Base-by-base conservation (phyloP, 2,888 invertebrate species). In the Melieria crassipennis region DNA sequence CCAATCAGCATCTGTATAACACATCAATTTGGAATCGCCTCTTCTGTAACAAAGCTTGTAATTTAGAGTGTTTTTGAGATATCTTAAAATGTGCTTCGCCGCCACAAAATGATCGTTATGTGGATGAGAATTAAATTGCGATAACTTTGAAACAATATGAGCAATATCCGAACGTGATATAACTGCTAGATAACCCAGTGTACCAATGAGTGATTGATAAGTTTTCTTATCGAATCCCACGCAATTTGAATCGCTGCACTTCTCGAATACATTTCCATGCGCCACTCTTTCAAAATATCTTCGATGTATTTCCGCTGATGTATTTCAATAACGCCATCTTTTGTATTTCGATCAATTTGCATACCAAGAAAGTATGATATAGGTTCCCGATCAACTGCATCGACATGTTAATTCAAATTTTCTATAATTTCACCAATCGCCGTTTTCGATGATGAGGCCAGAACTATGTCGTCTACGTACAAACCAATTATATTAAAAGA, bases 1-100 rank as follows among this genome's bases (percentile, higher is more conserved):
- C 77, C 75, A 77, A 64, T 75, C 73, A 16, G 72, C 70, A 72
- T 74, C 75, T 52, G 76, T 65, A 57, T 72, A 76, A 62, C 75
- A 75, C 16, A 71, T 9, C 7, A 77, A 58, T 55, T 56, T 48
- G 7, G 68, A 64, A 69, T 70, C 62, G 64, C 62, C 60, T 6
- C 30, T 30, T 30, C 3, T 30, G 30, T 30, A 2, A 30, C 30
- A 30, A 30, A 30, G 30, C 30, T 30, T 30, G 30, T 30, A 30
- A 30, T 30, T 30, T 30, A 30, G 1, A 30, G 30, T 30, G 30
- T 30, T 30, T 30, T 30, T 30, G 30, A 30, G 30, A 30, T 30
- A 30, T 30, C 30, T 30, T 30, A 30, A 30, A 30, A 30, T 30
- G 30, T 30, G 30, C 30, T 30, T 30, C 30, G 30, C 30, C 30